Base-by-base conservation (phyloP, 2,888 invertebrate genomes). In the Oeneis ivallda region DNA sequence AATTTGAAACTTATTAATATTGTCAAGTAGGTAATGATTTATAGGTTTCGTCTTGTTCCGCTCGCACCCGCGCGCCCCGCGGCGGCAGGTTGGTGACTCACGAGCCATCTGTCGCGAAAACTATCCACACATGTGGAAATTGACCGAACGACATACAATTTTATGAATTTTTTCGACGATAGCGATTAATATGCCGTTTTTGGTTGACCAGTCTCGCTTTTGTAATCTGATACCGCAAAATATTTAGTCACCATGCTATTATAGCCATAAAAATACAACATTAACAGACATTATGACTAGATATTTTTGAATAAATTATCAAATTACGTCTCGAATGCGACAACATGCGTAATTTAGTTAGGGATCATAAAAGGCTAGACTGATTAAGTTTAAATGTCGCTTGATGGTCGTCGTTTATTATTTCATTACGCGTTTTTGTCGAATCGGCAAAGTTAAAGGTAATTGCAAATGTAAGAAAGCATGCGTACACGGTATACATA, bases 71-170 rank as follows among this genome's bases (percentile, higher is more conserved):
- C 83, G 77, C 83, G 80, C 80, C 78, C 74, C 74, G 69, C 71
- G 75, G 74, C 72, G 85, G 84, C 91, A 84, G 86, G 91, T 90
- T 88, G 71, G 84, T 92, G 91, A 92, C 76, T 92, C 91, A 91
- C 74, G 70, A 76, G 82, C 90, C 91, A 92, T 89, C 89, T 91
- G 91, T 85, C 83, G 86, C 85, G 84, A 87, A 87, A 88, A 87
- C 83, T 85, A 82, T 86, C 81, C 76, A 75, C 84, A 81, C 82
- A 83, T 86, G 85, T 86, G 85, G 84, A 87, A 86, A 87, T 83
- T 82, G 76, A 78, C 72, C 79, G 82, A 78, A 77, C 79, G 79
- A 81, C 75, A 78, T 81, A 77, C 73, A 77, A 72, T 74, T 80
- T 82, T 82, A 82, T 74, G 76, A 78, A 75, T 78, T 81, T 80